Percentiles rank a stretch among this genome's conserved stretches.
Evolutionary conservation across 2,888 invertebrate genomes (phyloP).

Genomic region (Blastobasis adustella): DNA sequence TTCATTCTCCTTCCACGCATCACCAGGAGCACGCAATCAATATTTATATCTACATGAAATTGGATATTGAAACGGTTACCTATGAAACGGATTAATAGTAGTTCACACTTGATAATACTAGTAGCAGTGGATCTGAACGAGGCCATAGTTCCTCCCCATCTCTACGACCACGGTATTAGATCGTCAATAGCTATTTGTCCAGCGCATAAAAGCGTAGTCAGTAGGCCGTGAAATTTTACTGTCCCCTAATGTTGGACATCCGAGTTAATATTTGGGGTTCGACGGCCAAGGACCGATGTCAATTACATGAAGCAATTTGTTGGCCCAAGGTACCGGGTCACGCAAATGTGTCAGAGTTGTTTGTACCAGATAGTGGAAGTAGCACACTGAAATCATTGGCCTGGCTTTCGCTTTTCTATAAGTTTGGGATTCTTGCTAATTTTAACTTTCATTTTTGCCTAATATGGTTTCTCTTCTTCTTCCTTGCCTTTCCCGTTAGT

Average conservation of each 20-base stretch:
- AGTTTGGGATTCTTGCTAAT: neutral
- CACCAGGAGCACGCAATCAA: neutral
- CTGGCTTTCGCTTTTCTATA: neutral
- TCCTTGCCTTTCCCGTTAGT: no score
- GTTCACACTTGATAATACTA: neutral
- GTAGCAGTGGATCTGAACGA: neutral
- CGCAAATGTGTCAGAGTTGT: neutral
- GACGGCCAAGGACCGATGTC: neutral
- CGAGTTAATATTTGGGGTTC: neutral
- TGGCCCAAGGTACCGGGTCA: neutral
- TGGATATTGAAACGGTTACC: no score
- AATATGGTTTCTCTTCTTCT: no score
- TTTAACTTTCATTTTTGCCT: no score
- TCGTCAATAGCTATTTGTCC: neutral
- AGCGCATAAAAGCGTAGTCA: neutral
- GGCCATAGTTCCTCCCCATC: neutral
- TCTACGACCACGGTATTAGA: neutral
- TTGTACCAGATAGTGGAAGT: neutral
- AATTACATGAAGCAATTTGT: neutral
- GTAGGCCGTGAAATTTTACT: neutral
- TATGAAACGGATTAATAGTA: neutral
- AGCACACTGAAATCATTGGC: neutral
- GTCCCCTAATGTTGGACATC: neutral
- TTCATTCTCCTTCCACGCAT: neutral
- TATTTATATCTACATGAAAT: no score